These are phyloP conservation scores for Acrocephalus arundinaceus DNA, from an alignment of 2,113 vertebrate species.

Conservation along the genomic window DNA sequence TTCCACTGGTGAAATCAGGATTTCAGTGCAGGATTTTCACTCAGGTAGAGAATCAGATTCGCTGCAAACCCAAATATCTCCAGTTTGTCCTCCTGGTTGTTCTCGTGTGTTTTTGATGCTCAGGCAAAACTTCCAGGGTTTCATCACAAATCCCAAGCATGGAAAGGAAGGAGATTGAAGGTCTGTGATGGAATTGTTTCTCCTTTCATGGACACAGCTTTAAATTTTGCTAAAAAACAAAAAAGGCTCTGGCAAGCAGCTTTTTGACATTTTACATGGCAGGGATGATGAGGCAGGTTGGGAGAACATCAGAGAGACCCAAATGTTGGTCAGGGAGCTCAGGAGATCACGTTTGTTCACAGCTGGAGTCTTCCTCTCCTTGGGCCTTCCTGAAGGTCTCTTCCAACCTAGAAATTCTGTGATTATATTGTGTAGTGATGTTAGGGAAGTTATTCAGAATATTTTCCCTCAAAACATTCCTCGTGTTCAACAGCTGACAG, in stretches of 20 bases:
- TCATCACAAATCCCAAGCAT: background rate
- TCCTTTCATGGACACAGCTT: conserved; percentile 50
- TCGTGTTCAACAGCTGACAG: background rate
- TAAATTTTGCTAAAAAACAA: conserved; percentile 30
- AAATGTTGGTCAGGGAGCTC: conserved; percentile 40
- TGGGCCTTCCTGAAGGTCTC: background rate
- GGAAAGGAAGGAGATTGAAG: background rate
- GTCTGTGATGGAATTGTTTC: background rate
- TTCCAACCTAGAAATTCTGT: too few relatives aligned
- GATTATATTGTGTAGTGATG: background rate
- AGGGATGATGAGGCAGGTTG: conserved; percentile 7
- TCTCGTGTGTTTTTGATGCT: background rate
- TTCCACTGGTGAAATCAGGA: background rate
- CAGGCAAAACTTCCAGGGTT: background rate
- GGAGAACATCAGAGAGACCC: conserved; percentile 48
- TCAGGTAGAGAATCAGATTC: background rate
- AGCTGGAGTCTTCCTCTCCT: conserved; percentile 50
- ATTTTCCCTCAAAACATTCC: background rate
- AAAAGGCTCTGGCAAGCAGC: conserved; percentile 49
- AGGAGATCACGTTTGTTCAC: background rate
- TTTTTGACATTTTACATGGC: conserved; percentile 54
- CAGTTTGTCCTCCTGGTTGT: background rate
- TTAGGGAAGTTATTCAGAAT: background rate
- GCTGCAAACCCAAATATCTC: background rate
- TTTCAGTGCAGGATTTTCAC: background rate